phyloP scores from a whole-genome alignment of 92 coral and sea anemone species.

The Phymanthus crucifer region DNA sequence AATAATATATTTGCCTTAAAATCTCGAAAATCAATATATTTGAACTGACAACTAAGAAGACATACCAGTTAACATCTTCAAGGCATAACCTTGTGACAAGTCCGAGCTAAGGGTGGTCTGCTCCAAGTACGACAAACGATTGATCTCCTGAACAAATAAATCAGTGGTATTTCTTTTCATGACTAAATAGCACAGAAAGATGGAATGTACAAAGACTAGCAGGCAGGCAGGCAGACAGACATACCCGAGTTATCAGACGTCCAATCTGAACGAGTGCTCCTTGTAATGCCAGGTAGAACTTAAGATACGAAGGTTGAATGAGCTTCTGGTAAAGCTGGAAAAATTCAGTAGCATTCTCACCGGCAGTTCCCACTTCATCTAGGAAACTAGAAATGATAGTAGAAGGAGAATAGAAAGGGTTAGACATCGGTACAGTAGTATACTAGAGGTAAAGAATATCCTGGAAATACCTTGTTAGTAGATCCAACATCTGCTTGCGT shows the following conservation, averaged over 20 bases:
- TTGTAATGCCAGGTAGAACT: conserved; percentile 76
- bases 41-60: neutral
- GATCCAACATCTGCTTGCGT: conserved; percentile 80
- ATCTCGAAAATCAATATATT: neutral
- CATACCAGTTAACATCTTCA: conserved; percentile 93
- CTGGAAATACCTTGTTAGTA: conserved; percentile 68
- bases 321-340: conserved; percentile 91
- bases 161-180: neutral
- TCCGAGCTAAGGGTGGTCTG: conserved; percentile 93
- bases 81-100: conserved; percentile 94
- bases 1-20: neutral
- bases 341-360: conserved; percentile 94
- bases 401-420: neutral
- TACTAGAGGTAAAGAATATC: neutral
- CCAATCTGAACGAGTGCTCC: conserved; percentile 91
- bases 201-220: neutral
- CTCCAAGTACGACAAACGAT: conserved; percentile 84
- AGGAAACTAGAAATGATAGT: conserved; percentile 66
- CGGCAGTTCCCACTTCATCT: conserved; percentile 87
- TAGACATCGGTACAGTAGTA: neutral
- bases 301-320: conserved; percentile 85
- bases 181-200: neutral
- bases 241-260: conserved; percentile 84
- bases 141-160: conserved; percentile 63
- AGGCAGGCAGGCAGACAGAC: conserved; percentile 5